Conservation (phyloP, 2,797 vertebrate genomes). For the Aselliscus stoliczkanus region DNA sequence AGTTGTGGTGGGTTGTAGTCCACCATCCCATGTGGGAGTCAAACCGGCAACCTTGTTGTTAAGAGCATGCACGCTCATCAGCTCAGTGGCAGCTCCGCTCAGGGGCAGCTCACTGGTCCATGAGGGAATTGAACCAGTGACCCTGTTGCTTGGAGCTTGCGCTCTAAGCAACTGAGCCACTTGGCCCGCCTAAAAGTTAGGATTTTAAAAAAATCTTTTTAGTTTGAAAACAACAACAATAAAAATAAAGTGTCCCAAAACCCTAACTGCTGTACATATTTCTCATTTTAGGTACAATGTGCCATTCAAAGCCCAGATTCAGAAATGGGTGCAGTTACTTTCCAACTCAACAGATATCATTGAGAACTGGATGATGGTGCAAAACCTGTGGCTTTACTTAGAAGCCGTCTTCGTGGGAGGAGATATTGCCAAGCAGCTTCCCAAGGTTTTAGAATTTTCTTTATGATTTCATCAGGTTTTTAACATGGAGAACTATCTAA, state of each 20-base stretch:
- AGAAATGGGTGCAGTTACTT: conserved; percentile 96
- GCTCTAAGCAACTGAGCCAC: too few relatives aligned
- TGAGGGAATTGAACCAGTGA: too few relatives aligned
- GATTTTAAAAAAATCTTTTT: neutral
- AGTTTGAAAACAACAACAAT: neutral
- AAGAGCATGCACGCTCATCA: too few relatives aligned
- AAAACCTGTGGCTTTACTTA: conserved; percentile 98
- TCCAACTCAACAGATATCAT: conserved; percentile 94
- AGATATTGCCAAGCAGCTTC: conserved; percentile 97
- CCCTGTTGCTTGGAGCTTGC: too few relatives aligned
- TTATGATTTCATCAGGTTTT: conserved; percentile 39
- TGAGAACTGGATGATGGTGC: conserved; percentile 98
- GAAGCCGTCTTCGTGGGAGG: conserved; percentile 97
- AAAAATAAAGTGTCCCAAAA: neutral
- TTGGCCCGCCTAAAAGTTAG: neutral
- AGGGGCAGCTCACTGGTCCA: too few relatives aligned
- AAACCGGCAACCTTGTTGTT: too few relatives aligned
- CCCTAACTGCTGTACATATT: neutral
- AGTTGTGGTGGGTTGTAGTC: too few relatives aligned
- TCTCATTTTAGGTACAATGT: conserved; percentile 89
- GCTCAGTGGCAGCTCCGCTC: too few relatives aligned
- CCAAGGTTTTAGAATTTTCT: conserved; percentile 86
- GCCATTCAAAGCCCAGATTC: conserved; percentile 95
- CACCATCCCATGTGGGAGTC: too few relatives aligned
- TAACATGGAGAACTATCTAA: neutral